A percentile compares a stretch with the other conserved stretches of the same genome.
phyloP scores from a whole-genome alignment of 2,888 invertebrate genomes.

The Aphrophora alni region DNA sequence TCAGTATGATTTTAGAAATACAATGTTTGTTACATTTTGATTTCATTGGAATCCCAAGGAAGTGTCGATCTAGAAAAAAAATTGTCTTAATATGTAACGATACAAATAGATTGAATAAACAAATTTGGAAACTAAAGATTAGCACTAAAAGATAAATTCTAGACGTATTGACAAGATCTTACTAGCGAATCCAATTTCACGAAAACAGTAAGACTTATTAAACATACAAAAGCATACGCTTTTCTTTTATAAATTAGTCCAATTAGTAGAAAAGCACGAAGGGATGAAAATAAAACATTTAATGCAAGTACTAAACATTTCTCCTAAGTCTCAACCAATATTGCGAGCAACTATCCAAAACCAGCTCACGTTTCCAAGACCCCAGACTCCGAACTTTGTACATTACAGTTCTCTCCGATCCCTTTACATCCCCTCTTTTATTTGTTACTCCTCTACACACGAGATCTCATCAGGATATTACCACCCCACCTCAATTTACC shows the following conservation, averaged over 20 bases:
- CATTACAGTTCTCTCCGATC: background rate
- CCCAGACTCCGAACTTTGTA: background rate
- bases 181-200: no score
- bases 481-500: slow-evolving; percentile 2
- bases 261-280: slow-evolving; percentile 2
- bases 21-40: no score
- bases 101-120: no score
- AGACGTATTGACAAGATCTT: no score
- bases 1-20: no score
- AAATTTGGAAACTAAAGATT: no score
- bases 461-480: slow-evolving; percentile 9
- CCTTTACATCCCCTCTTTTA: background rate
- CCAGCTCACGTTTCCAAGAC: background rate
- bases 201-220: no score
- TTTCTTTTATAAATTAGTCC: background rate
- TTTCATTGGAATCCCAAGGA: no score
- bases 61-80: no score
- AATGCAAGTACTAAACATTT: background rate
- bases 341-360: background rate
- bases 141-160: no score
- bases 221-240: background rate
- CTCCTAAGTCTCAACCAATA: background rate
- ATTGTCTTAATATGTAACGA: no score
- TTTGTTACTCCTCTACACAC: slow-evolving; percentile 2
- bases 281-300: background rate